phyloP scores from a whole-genome alignment of 2,888 invertebrate genomes.

The Ceriagrion tenellum region DNA sequence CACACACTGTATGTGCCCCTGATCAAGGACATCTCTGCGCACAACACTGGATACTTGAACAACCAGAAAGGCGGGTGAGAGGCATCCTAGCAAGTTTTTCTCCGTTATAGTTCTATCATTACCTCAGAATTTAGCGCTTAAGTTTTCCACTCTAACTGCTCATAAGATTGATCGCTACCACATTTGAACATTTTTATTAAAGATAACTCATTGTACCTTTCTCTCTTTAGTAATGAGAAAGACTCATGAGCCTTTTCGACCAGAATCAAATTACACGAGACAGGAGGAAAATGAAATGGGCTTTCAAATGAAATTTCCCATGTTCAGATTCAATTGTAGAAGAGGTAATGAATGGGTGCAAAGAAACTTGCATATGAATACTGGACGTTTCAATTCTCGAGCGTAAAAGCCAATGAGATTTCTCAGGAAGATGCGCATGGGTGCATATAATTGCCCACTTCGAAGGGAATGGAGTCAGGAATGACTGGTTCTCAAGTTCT shows the following conservation, averaged over 20 bases:
- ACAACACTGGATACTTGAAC: no score
- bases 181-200: no score
- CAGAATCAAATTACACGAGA: neutral
- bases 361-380: neutral
- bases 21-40: no score
- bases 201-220: no score
- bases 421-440: neutral
- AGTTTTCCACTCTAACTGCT: no score
- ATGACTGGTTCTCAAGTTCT: conserved; percentile 15
- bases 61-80: no score
- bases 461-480: neutral
- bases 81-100: no score
- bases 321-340: neutral
- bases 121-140: no score
- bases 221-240: neutral
- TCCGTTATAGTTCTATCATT: no score
- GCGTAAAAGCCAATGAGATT: neutral
- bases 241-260: neutral
- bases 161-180: no score
- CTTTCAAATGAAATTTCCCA: neutral
- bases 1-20: no score
- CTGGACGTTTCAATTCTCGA: neutral
- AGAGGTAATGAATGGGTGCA: neutral
- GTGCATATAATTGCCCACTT: neutral
- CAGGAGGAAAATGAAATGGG: neutral